These are phyloP conservation scores for Psilanteris sp. DNA, from an alignment of 1,140 invertebrate genomes.

Conservation along the genomic window DNA sequence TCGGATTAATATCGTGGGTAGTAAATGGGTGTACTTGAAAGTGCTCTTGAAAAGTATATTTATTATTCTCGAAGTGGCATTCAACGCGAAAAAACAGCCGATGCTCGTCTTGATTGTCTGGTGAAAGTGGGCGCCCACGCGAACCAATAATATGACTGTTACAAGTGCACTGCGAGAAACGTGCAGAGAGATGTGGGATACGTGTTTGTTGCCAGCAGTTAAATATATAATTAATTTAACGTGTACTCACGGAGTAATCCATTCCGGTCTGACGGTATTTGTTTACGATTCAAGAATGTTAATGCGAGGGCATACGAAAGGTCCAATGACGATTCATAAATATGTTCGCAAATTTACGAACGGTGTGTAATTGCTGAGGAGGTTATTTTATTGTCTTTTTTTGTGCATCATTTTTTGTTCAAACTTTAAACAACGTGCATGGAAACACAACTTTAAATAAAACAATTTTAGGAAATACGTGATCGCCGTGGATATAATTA, in stretches of 20 bases:
- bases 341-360: background rate
- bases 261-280: slow-evolving; percentile 23
- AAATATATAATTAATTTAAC: slow-evolving; percentile 51
- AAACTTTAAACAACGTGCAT: too few species aligned
- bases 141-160: slow-evolving; percentile 20
- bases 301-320: background rate
- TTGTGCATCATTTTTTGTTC: too few species aligned
- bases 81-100: slow-evolving; percentile 50
- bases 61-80: slow-evolving; percentile 50
- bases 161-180: slow-evolving; percentile 50
- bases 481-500: too few species aligned
- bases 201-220: slow-evolving; percentile 26
- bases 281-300: slow-evolving; percentile 22
- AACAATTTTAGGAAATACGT: too few species aligned
- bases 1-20: background rate
- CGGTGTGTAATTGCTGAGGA: too few species aligned
- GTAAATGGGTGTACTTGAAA: slow-evolving; percentile 55
- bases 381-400: too few species aligned
- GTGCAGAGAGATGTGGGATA: slow-evolving; percentile 31
- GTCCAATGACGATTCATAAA: background rate
- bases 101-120: slow-evolving; percentile 59
- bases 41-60: slow-evolving; percentile 57
- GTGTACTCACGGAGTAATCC: slow-evolving; percentile 16
- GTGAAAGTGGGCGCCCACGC: slow-evolving; percentile 68
- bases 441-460: too few species aligned